Conservation (phyloP, 2,888 invertebrate genomes). For the Plemyria rubiginata region DNA sequence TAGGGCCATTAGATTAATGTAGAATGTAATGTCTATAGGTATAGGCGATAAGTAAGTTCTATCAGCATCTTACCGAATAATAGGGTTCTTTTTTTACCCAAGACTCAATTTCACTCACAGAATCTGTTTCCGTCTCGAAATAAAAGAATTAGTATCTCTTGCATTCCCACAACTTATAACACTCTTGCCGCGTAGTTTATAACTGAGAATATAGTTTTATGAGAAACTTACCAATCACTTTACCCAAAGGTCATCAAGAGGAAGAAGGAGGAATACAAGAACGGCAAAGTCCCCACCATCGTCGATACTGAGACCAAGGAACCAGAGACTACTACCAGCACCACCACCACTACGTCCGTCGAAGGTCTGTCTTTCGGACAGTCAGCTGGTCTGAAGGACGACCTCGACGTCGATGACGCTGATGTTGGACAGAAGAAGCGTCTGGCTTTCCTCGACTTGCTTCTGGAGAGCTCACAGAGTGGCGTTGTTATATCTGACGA, state of each 20-base stretch:
- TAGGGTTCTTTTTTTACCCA: too few species aligned
- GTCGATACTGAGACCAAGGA: slow-evolving; percentile 53
- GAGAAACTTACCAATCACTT: neutral
- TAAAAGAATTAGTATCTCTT: too few species aligned
- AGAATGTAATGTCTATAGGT: too few species aligned
- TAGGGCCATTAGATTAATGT: too few species aligned
- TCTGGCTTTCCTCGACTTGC: slow-evolving; percentile 94
- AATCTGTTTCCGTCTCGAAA: too few species aligned
- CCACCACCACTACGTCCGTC: slow-evolving; percentile 75
- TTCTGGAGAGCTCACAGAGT: slow-evolving; percentile 91
- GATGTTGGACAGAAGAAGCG: slow-evolving; percentile 93
- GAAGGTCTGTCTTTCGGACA: slow-evolving; percentile 90
- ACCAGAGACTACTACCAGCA: slow-evolving; percentile 46
- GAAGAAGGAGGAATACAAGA: slow-evolving; percentile 90
- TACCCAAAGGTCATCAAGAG: slow-evolving; percentile 85
- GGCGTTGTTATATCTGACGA: slow-evolving; percentile 89
- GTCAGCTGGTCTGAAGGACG: slow-evolving; percentile 90
- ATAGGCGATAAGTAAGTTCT: too few species aligned
- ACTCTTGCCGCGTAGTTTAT: neutral
- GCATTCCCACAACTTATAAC: too few species aligned
- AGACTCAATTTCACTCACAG: too few species aligned
- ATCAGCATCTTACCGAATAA: too few species aligned
- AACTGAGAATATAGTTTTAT: too few species aligned
- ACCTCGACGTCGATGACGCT: slow-evolving; percentile 91
- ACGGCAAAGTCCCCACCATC: slow-evolving; percentile 83